Conservation (phyloP, 2,113 vertebrate genomes). For the Bos indicus region DNA sequence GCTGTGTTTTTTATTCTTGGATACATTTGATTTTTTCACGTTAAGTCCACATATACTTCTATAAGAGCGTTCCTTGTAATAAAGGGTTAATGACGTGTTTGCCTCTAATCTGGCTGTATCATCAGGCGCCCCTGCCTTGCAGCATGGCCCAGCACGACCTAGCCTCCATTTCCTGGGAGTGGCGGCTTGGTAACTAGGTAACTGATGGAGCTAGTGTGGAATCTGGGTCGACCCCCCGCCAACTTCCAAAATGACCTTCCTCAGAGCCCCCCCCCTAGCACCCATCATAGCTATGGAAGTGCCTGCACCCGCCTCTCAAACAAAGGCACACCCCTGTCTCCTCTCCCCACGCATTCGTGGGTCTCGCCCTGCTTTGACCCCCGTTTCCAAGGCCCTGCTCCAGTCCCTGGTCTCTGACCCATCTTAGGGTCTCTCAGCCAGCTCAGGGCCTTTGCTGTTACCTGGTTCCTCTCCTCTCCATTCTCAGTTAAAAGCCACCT, state of each 20-base stretch:
- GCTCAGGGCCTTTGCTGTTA: neutral
- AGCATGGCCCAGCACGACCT: accelerated
- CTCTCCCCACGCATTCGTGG: neutral
- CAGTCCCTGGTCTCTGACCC: too few species aligned
- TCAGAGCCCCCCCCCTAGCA: accelerated
- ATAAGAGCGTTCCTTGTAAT: slow-evolving; percentile 85
- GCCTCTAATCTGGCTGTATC: slow-evolving; percentile 40
- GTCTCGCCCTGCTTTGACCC: neutral
- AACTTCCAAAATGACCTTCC: neutral
- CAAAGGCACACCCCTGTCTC: accelerated
- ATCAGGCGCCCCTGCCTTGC: accelerated
- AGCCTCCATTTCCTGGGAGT: neutral
- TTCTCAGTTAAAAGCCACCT: neutral
- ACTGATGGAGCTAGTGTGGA: accelerated
- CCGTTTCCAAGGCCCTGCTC: neutral
- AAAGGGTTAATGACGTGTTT: slow-evolving; percentile 75
- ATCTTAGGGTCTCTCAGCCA: neutral
- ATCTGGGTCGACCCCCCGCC: accelerated
- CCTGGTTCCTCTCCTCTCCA: neutral
- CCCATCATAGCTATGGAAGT: neutral
- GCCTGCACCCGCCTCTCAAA: neutral
- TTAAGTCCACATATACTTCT: slow-evolving; percentile 84
- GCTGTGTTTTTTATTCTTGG: slow-evolving; percentile 89
- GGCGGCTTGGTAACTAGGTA: neutral
- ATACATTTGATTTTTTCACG: slow-evolving; percentile 88